Percentiles rank a stretch among this genome's conserved stretches.
Conservation (phyloP, 2,113 vertebrate species). For the Poeciliopsis retropinna region DNA sequence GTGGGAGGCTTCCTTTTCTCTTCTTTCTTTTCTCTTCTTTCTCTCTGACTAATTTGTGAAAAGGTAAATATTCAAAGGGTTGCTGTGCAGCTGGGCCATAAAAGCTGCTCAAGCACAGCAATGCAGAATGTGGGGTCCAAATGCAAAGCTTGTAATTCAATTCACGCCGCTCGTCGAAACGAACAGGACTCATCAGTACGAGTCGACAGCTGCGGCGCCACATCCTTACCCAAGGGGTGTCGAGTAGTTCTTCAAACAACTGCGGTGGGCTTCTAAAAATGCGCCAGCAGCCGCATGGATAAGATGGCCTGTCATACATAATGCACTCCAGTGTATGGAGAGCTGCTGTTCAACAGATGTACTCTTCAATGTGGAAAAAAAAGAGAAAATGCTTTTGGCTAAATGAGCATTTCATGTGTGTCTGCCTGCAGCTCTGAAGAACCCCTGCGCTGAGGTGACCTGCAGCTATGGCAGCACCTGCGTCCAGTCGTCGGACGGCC, state of each 20-base stretch:
- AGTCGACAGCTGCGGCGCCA: constrained; percentile 63
- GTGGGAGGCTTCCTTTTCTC: not conserved
- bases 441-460: constrained; percentile 88
- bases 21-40: constrained; percentile 2
- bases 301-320: constrained; percentile 41
- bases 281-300: constrained; percentile 45
- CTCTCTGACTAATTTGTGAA: constrained; percentile 53
- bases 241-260: constrained; percentile 68
- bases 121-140: constrained; percentile 49
- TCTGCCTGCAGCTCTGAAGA: constrained; percentile 83
- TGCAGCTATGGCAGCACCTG: constrained; percentile 97
- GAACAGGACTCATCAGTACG: constrained; percentile 66
- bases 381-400: constrained; percentile 17
- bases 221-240: constrained; percentile 50
- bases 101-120: constrained; percentile 55
- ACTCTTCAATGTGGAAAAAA: constrained; percentile 14
- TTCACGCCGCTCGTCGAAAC: constrained; percentile 45
- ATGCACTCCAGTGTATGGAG: constrained; percentile 43
- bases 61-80: constrained; percentile 70
- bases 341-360: constrained; percentile 27
- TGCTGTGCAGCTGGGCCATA: constrained; percentile 44
- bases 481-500: constrained; percentile 84
- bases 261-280: constrained; percentile 39
- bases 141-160: constrained; percentile 64
- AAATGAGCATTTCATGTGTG: constrained; percentile 23